A percentile compares a stretch with the other conserved stretches of the same genome.
Evolutionary conservation across 2,888 invertebrate genomes (phyloP).

Genomic region (Sphecodes monilicornis): DNA sequence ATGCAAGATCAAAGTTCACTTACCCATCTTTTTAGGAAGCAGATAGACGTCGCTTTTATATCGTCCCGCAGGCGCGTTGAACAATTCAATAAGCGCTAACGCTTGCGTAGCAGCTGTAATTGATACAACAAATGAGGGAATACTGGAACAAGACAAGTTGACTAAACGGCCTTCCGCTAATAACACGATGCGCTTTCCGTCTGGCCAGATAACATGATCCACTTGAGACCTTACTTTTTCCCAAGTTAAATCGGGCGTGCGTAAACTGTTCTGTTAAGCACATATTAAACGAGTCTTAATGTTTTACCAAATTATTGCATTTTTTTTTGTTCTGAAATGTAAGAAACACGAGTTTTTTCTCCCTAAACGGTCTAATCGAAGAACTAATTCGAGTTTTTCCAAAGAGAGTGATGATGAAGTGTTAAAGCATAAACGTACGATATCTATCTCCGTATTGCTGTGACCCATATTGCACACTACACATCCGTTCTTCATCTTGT

Average conservation of each 20-base stretch:
- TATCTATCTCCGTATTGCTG: conserved; percentile 98
- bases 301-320: conserved; percentile 60
- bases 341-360: conserved; percentile 65
- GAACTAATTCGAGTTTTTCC: conserved; percentile 28
- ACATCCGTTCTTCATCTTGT: conserved; percentile 98
- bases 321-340: conserved; percentile 66
- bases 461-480: conserved; percentile 99
- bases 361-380: conserved; percentile 47
- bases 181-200: conserved; percentile 96
- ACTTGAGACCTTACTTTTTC: conserved; percentile 99
- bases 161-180: conserved; percentile 98
- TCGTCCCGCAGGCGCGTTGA: conserved; percentile 96
- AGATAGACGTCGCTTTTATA: conserved; percentile 99
- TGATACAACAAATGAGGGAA: conserved; percentile 99
- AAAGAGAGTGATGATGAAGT: conserved; percentile 12
- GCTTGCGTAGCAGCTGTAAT: conserved; percentile 99
- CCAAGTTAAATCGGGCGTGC: conserved; percentile 98
- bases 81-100: conserved; percentile 97
- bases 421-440: conserved; percentile 86
- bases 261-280: conserved; percentile 90
- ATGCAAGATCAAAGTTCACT: neutral
- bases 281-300: conserved; percentile 69
- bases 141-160: conserved; percentile 97
- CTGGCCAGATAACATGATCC: conserved; percentile 99
- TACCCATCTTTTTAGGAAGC: conserved; percentile 99